phyloP scores from a whole-genome alignment of 2,888 invertebrate species.

The Eristalinus aeneus region DNA sequence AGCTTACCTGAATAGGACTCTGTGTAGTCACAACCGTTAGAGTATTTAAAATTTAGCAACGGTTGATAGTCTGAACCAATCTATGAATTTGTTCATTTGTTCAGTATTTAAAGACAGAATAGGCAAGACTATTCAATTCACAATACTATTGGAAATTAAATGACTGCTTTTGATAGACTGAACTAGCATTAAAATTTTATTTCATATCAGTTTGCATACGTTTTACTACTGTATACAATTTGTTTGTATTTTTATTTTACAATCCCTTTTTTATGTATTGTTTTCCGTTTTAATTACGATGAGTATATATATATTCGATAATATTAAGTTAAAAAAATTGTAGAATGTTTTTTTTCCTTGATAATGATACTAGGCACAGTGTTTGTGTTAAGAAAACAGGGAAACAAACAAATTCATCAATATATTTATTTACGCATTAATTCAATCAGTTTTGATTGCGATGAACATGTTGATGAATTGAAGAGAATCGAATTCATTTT shows the following conservation, averaged over 20 bases:
- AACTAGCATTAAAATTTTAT: neutral
- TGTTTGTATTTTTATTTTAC: constrained; percentile 11
- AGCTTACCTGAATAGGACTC: too few species aligned
- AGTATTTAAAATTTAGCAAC: too few species aligned
- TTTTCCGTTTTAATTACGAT: neutral
- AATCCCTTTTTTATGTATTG: neutral
- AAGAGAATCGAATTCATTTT: neutral
- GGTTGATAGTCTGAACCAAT: too few species aligned
- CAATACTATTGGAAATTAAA: neutral
- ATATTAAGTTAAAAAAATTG: neutral
- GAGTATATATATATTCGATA: neutral
- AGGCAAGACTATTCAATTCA: neutral
- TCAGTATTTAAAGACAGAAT: constrained; percentile 16
- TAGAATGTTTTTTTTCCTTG: neutral
- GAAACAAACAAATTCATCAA: neutral
- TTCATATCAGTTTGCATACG: constrained; percentile 39
- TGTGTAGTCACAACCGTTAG: too few species aligned
- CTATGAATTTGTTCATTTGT: too few species aligned
- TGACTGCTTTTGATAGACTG: neutral
- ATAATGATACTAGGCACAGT: neutral
- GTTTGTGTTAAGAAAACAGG: neutral
- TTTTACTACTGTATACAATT: constrained; percentile 11
- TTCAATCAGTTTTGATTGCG: neutral
- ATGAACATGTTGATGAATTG: neutral
- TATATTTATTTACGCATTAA: neutral